Conservation (phyloP, 2,888 invertebrate species). For the Synergus itoensis region DNA sequence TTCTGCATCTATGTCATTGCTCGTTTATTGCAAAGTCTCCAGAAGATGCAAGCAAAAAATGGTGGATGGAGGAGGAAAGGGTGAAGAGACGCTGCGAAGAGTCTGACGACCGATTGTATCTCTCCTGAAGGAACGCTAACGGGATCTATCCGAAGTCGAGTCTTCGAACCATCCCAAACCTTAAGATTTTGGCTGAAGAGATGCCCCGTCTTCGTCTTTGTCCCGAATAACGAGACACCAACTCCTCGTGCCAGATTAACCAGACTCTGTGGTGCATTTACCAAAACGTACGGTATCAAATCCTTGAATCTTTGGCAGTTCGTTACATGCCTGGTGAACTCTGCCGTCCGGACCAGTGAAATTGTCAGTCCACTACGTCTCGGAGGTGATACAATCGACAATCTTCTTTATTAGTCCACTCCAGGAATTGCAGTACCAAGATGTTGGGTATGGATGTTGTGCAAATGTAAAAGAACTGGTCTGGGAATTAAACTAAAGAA, state of each 20-base stretch:
- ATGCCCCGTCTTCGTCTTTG: constrained; percentile 57
- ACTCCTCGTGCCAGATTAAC: constrained; percentile 56
- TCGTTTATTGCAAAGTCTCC: background rate
- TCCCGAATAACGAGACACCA: constrained; percentile 58
- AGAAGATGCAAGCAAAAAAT: background rate
- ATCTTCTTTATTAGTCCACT: constrained; percentile 25
- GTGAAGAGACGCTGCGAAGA: constrained; percentile 22
- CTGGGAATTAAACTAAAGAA: too few relatives aligned
- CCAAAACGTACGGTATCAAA: constrained; percentile 53
- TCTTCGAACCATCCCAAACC: constrained; percentile 36
- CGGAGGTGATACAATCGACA: constrained; percentile 29
- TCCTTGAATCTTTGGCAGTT: constrained; percentile 55
- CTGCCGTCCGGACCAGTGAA: constrained; percentile 49
- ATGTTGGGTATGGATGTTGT: background rate
- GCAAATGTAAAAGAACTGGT: background rate
- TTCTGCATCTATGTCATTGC: background rate
- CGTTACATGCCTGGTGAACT: constrained; percentile 54
- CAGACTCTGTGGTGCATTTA: constrained; percentile 52
- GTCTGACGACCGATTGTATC: constrained; percentile 36
- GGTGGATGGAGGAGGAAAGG: constrained; percentile 4
- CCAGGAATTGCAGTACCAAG: constrained; percentile 3
- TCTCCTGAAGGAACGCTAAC: constrained; percentile 37
- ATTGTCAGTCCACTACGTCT: constrained; percentile 41
- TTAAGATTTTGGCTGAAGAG: constrained; percentile 39
- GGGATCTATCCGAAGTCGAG: constrained; percentile 54